phyloP scores from a whole-genome alignment of 2,888 invertebrate species.

The Chaitophorus viminalis region DNA sequence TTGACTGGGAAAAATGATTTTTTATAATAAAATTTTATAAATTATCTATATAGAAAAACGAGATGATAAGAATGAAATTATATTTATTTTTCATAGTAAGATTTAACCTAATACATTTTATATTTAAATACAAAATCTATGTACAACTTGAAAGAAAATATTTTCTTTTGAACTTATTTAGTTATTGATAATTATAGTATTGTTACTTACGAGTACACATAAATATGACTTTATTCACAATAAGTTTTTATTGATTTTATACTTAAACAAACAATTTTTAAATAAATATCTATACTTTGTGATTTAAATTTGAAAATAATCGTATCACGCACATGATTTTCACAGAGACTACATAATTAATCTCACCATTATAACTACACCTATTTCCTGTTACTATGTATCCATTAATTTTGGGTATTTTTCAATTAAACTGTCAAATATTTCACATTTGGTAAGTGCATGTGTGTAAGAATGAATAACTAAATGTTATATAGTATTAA shows the following conservation, averaged over 20 bases:
- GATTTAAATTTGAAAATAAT: background rate
- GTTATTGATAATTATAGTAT: too few relatives aligned
- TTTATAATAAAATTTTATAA: too few relatives aligned
- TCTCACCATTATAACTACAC: background rate
- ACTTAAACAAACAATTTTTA: background rate
- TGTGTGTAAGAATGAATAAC: too few relatives aligned
- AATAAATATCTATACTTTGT: background rate
- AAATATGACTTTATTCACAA: background rate
- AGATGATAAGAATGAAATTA: too few relatives aligned
- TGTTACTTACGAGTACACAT: background rate
- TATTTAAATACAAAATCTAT: too few relatives aligned
- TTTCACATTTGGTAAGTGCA: background rate
- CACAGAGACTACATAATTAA: background rate
- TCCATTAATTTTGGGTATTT: background rate
- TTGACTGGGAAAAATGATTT: too few relatives aligned
- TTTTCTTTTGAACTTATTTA: too few relatives aligned
- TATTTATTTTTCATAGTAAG: too few relatives aligned
- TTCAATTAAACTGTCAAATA: background rate
- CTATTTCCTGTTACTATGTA: slow-evolving; percentile 43
- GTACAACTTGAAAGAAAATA: too few relatives aligned
- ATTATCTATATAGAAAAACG: too few relatives aligned
- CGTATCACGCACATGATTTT: background rate
- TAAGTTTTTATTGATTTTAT: background rate
- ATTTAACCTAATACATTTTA: too few relatives aligned
- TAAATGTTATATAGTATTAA: too few relatives aligned